phyloP scores from a whole-genome alignment of 2,797 vertebrate species.

The Neoniphon sammara region DNA sequence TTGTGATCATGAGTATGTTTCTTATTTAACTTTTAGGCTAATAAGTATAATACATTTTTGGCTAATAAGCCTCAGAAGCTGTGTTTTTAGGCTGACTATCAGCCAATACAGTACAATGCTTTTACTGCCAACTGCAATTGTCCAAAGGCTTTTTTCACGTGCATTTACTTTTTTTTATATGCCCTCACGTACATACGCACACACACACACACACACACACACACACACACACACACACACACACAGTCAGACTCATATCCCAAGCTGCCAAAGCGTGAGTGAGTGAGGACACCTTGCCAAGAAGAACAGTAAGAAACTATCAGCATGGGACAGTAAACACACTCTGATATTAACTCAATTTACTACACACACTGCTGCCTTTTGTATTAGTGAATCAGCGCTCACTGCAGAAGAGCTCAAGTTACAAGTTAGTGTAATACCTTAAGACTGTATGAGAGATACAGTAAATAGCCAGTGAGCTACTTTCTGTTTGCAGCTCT shows the following conservation, averaged over 20 bases:
- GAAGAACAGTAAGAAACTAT: constrained; percentile 46
- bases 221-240: constrained; percentile 11
- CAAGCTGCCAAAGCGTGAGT: constrained; percentile 4
- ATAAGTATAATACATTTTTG: too few species aligned
- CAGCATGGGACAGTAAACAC: constrained; percentile 26
- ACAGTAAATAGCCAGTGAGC: background rate
- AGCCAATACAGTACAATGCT: background rate
- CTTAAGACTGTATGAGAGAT: background rate
- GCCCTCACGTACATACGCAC: constrained; percentile 4
- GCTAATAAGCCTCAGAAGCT: too few species aligned
- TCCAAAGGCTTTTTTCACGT: constrained; percentile 1
- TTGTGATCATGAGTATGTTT: background rate
- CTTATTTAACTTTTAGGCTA: background rate
- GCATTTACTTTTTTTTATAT: background rate
- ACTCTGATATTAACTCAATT: constrained; percentile 36
- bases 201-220: constrained; percentile 28
- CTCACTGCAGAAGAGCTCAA: constrained; percentile 1
- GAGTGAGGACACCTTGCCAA: constrained; percentile 30
- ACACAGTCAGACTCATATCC: constrained; percentile 4
- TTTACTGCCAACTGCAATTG: constrained; percentile 27
- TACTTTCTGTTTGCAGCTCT: background rate
- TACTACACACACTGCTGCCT: constrained; percentile 20
- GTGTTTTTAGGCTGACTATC: constrained; percentile 4
- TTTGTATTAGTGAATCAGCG: constrained; percentile 23
- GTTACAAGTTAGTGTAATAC: background rate